These are phyloP conservation scores for Loripinus fragilis DNA, from an alignment of 2,888 invertebrate genomes.

Conservation along the genomic window DNA sequence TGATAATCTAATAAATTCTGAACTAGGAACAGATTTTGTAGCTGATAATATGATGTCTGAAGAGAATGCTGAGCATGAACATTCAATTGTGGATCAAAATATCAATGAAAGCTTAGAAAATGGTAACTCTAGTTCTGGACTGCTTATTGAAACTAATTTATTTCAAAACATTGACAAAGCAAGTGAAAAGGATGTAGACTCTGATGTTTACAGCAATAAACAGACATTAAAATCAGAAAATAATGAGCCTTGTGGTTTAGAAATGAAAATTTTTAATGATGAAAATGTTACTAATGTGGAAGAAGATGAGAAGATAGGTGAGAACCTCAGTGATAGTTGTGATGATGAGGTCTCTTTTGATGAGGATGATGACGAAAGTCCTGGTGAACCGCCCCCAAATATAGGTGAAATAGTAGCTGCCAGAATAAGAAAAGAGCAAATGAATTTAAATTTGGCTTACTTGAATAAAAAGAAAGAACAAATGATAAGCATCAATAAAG, in stretches of 20 bases:
- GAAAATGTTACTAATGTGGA: conserved; percentile 15
- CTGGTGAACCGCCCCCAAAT: not conserved
- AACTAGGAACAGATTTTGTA: not conserved
- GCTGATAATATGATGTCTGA: not conserved
- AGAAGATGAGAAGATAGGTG: conserved; percentile 35
- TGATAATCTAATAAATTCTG: not conserved
- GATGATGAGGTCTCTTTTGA: not conserved
- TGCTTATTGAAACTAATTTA: too few species aligned
- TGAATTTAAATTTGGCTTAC: not conserved
- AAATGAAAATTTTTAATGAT: not conserved
- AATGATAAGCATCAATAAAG: not conserved
- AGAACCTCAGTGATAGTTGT: conserved; percentile 30
- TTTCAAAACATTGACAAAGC: not conserved
- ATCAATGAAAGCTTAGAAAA: not conserved
- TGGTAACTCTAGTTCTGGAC: not conserved
- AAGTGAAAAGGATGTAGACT: not conserved
- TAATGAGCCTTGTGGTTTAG: not conserved
- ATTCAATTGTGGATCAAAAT: not conserved
- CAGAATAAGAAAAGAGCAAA: conserved; percentile 1
- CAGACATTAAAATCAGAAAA: not conserved
- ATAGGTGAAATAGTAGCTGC: conserved; percentile 3
- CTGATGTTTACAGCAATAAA: not conserved
- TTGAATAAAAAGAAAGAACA: not conserved
- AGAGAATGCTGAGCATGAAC: not conserved
- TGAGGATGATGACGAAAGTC: not conserved